Evolutionary conservation across 2,113 vertebrate genomes (phyloP), one percentile per base, ranked within the genome.

Genomic region (Oceanites oceanicus): DNA sequence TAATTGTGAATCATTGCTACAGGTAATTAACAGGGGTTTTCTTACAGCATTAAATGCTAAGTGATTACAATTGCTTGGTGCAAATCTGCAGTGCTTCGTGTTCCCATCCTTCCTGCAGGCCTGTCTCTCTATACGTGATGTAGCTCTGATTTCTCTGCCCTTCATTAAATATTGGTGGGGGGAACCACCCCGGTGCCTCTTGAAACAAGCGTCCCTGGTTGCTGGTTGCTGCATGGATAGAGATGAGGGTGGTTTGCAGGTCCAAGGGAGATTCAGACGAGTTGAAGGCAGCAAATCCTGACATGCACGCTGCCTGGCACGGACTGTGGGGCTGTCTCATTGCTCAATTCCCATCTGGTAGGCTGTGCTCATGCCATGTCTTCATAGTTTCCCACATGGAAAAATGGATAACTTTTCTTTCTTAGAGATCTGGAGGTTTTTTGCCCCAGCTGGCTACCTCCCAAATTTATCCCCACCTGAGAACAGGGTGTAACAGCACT

Each of bases 1-100:
- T 95, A 93, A 96, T 93, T 95, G 79, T 88, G 86, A 96, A 61
- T 94, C 91, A 62, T 89, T 92, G 88, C 91, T 80, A 86, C 49
- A 42, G 88, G 86, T 94, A 96, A 94, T 97, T 97, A 96, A 95
- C 6, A 38, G 6, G 71, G 38, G 0, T 29, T 79, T 80, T 96
- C 90, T 90, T 94, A 71, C 79, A 84, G 76, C 79, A 81, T 96
- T 92, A 91, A 93, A 89, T 88, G 65, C 92, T 95, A 94, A 95
- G 53, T 91, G 86, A 91, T 96, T 92, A 52, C 92, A 81, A 80
- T 47, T 78, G 70, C 87, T 79, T 63, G 1, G 8, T 87, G 80
- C 20, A 84, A 45, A 93, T 91, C 79, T 88, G 88, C 79, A 50
- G 67, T 7, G 21, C 59, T 77, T 70, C 2, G 0, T n/a, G 63